Percentiles rank a stretch among this genome's conserved stretches.
phyloP scores from a whole-genome alignment of 1,140 invertebrate species.

The Chionoecetes opilio region DNA sequence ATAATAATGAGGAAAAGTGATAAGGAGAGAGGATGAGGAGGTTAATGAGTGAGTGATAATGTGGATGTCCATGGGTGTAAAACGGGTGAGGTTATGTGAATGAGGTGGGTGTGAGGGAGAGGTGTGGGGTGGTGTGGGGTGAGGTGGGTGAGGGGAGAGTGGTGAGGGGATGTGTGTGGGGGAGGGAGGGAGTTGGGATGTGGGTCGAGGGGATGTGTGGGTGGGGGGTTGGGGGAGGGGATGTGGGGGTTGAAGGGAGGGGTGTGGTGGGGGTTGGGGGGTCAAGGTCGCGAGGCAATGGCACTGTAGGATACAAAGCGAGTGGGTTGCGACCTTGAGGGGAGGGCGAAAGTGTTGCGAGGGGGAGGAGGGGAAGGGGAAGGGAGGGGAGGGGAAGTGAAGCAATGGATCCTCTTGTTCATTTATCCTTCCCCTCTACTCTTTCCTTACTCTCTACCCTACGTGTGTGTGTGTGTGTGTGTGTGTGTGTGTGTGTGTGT shows the following conservation, averaged over 20 bases:
- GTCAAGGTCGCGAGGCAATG: neutral
- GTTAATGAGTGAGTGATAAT: neutral
- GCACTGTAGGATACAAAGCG: neutral
- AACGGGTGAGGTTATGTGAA: neutral
- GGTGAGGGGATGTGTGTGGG: neutral
- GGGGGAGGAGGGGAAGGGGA: neutral
- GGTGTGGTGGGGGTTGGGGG: neutral
- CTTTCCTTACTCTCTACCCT: neutral
- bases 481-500: conserved; percentile 27
- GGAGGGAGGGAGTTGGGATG: neutral
- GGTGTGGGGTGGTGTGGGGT: neutral
- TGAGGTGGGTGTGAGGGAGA: neutral
- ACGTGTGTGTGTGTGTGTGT: neutral
- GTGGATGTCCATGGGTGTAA: neutral
- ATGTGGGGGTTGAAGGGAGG: too few relatives aligned
- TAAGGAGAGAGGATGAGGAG: neutral
- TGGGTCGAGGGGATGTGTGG: neutral
- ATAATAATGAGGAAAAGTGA: too few relatives aligned
- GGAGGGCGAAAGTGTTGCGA: neutral
- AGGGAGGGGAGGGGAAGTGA: neutral
- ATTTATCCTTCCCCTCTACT: neutral
- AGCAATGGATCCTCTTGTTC: neutral
- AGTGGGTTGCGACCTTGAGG: neutral
- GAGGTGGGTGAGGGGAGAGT: neutral
- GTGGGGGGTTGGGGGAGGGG: neutral